Evolutionary conservation across 2,113 vertebrate species (phyloP), one percentile per base, ranked within the genome.

Genomic region (Mustela lutreola): DNA sequence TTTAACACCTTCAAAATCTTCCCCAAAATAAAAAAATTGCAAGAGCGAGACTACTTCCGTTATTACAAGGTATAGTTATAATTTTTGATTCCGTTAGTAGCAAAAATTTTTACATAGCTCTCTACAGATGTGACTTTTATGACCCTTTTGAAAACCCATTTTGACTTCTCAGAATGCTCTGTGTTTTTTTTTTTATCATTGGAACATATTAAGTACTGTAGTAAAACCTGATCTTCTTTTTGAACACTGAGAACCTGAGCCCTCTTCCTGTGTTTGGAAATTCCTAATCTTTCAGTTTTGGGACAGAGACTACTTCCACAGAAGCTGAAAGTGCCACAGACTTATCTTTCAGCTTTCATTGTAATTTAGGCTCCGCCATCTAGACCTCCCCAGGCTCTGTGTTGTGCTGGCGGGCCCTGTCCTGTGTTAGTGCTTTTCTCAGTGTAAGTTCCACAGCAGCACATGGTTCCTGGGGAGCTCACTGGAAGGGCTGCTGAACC

Each of bases 1-100:
- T 99, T 99, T 99, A 99, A 99, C 98, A 99, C 99, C 98, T 99
- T 99, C 98, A 99, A 99, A 98, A 98, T 99, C 80, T 99, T 99
- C 97, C 99, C 99, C 36, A 99, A 99, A 92, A 99, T 99, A 90
- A 99, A 99, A 98, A 99, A 99, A 91, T 98, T 99, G 90, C 99
- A 99, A 33, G 99, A 99, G 97, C 99, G 99, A 65, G 99, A 99
- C 98, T 99, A 99, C 98, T 99, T 99, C 98, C 99, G 99, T 98
- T 99, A 99, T 98, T 99, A 99, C 98, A 99, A 99, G 98, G 99
- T 99, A 98, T 98, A 98, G 75, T 84, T 79, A n/a, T 42, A 33
- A 70, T 71, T 89, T 92, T 89, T 76, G 1, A 71, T 92, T 95
- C 18, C 28, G 7, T 88, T 71, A 24, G 28, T 81, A 4, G 15